Evolutionary conservation across 2,113 vertebrate species (phyloP), one percentile per base, ranked within the genome.

Genomic region (Thryonomys swinderianus): DNA sequence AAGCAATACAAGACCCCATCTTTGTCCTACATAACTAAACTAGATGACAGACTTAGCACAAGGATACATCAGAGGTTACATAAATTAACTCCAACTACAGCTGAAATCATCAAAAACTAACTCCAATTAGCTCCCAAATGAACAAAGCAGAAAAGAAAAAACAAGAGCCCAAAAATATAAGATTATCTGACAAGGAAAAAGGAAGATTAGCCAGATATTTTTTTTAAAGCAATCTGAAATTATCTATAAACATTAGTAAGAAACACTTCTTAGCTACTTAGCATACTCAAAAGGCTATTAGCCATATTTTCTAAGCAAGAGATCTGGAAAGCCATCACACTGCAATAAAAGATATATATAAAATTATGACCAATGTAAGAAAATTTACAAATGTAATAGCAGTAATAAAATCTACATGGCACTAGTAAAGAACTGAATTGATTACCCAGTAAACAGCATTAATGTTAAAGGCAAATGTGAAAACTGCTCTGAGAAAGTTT

Each of bases 141-240:
- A 90, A 87, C 23, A 69, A 30, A 76, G 42, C 67, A 93, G 57
- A 34, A 51, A 45, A 71, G 30, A 27, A 48, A 86, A 80, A 82
- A 69, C 2, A 27, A 18, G 18, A 61, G 34, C 7, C 59, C 40
- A 76, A 2, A 32, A 32, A 51, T n/a, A 40, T 74, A 55, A 42
- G 30, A 91, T 37, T 89, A n/a, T 67, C 62, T 90, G 82, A 74
- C 66, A 86, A 86, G 61, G 51, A 83, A 67, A 83, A 91, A 37
- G 18, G 25, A 92, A 23, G 53, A 61, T 67, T 66, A 91, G 40
- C 59, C 21, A 53, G 9, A 87, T n/a, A 30, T 21, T 30, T 91
- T 84, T 74, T 61, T 7, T 32, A 32, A 30, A 64, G 62, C 62
- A 32, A 61, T 91, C 66, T 88, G 76, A 94, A 94, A 93, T 34